Evolutionary conservation across 2,797 vertebrate genomes (phyloP).

Genomic region (Aldrovandia affinis): DNA sequence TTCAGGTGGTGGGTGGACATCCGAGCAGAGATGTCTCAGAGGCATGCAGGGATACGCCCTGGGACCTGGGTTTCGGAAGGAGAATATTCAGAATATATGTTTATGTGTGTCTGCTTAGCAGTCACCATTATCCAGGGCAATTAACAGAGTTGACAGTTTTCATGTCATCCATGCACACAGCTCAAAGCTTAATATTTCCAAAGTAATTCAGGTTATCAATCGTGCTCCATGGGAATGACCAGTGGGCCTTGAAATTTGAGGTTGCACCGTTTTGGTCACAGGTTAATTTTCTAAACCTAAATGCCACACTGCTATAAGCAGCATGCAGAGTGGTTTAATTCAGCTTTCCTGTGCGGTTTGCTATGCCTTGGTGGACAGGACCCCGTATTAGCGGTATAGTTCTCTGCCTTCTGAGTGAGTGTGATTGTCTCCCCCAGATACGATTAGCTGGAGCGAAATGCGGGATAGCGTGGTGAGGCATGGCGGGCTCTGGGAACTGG

Average conservation of each 20-base stretch:
- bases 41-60: too few species aligned
- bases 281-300: neutral
- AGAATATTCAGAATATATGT: too few species aligned
- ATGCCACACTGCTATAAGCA: neutral
- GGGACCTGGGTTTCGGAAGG: too few species aligned
- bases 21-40: too few species aligned
- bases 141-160: neutral
- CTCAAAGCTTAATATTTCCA: too few species aligned
- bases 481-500: slow-evolving; percentile 76
- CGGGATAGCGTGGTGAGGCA: slow-evolving; percentile 75
- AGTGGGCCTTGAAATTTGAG: neutral
- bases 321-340: neutral
- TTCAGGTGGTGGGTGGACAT: too few species aligned
- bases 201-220: too few species aligned
- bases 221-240: too few species aligned
- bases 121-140: neutral
- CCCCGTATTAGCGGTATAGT: neutral
- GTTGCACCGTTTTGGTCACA: neutral
- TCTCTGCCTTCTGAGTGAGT: neutral
- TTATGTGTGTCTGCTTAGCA: neutral
- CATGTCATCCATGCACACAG: neutral
- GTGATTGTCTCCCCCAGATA: slow-evolving; percentile 66
- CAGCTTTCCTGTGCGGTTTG: neutral
- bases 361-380: neutral
- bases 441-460: slow-evolving; percentile 82